Evolutionary conservation across 2,888 invertebrate species (phyloP), one percentile per base, ranked within the genome.

Genomic region (Brachypterus glaber): DNA sequence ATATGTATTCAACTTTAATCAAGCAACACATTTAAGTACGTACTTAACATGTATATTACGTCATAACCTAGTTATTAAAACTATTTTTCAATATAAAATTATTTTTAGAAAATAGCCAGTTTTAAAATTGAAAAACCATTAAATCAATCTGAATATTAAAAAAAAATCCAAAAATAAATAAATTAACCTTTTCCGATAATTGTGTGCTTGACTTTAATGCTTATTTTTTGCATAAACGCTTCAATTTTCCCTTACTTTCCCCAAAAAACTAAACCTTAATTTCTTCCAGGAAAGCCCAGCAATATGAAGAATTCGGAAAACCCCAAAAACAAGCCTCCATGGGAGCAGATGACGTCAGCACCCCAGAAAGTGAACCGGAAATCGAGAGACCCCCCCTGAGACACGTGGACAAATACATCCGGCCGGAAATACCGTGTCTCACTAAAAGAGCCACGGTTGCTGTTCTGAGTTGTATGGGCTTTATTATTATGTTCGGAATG

Each of bases 401-500:
- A 46, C 80, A 82, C 58, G 82, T 91, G 67, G 90, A 91, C 63
- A 84, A 86, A 67, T 90, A 90, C 65, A 72, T 87, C 54, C 78
- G 76, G 55, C 88, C 91, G 17, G 88, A 91, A 67, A 82, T 82
- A 57, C 89, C 90, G 0, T 89, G 89, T 60, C 68, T 92, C 53
- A 77, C 76, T 49, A 88, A 90, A 58, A 78, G 92, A 48, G 90
- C 83, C 66, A 91, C 91, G 9, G 82, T 90, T 45, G 88, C 90
- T 37, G 66, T 87, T 44, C 74, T 91, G 59, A 87, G 89, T 12
- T 89, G 89, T 61, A 62, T 88, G 58, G 90, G 92, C 38, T 92
- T 92, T 67, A 79, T 92, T 65, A 91, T 92, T 60, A 90, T 90
- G 66, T 92, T 93, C 60, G 98, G 98, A 12, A 98, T 98, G 82